Evolutionary conservation across 2,797 vertebrate species (phyloP).

Genomic region (Allobates femoralis): DNA sequence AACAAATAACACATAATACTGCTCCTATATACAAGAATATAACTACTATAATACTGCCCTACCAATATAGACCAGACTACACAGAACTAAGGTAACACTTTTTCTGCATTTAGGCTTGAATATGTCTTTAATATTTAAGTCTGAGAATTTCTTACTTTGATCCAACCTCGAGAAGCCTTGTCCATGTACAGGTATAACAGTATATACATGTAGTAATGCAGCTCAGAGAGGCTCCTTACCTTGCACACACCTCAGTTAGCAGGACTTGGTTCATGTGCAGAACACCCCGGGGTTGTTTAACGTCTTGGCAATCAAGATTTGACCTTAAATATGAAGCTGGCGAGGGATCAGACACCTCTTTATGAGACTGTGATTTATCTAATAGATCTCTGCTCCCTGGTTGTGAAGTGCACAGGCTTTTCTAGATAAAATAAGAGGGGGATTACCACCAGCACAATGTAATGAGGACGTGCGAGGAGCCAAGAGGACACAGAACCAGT

Average conservation of each 20-base stretch:
- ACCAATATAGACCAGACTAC: background rate
- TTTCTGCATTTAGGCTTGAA: background rate
- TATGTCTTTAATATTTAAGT: background rate
- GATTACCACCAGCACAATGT: background rate
- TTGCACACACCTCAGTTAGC: background rate
- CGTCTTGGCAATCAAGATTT: conserved; percentile 26
- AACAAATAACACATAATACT: conserved; percentile 10
- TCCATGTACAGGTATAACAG: background rate
- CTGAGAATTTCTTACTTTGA: background rate
- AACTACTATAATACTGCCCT: background rate
- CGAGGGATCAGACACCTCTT: conserved; percentile 32
- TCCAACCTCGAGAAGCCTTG: background rate
- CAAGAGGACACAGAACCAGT: background rate
- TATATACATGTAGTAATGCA: background rate
- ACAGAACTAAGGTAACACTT: background rate
- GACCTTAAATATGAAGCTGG: conserved; percentile 55
- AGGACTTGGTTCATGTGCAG: conserved; percentile 13
- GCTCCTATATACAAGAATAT: background rate
- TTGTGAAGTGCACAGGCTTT: background rate
- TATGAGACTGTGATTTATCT: conserved; percentile 32
- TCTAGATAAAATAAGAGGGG: conserved; percentile 4
- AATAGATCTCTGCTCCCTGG: conserved; percentile 16
- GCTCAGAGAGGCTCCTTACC: background rate
- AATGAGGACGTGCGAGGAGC: background rate
- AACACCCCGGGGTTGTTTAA: conserved; percentile 22